Evolutionary conservation across 1,140 invertebrate species (phyloP).

Genomic region (Phymastichus coffea): DNA sequence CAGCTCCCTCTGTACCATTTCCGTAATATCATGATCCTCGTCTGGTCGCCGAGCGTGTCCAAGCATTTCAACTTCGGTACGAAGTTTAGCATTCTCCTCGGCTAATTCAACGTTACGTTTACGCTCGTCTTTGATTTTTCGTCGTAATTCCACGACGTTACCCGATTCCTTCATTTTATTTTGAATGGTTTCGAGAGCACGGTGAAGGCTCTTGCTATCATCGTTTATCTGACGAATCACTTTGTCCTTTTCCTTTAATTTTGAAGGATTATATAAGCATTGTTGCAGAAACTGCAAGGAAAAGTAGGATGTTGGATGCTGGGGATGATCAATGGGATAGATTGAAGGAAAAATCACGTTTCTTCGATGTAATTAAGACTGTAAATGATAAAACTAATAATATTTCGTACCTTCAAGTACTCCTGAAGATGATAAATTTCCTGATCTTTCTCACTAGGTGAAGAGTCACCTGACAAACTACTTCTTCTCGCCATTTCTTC

Average conservation of each 20-base stretch:
- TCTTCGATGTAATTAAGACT: too few relatives aligned
- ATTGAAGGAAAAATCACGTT: too few relatives aligned
- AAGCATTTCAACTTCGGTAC: constrained; percentile 22
- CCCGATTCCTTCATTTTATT: constrained; percentile 57
- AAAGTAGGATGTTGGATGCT: too few relatives aligned
- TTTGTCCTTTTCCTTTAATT: constrained; percentile 56
- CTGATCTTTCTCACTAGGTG: constrained; percentile 50
- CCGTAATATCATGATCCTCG: constrained; percentile 56
- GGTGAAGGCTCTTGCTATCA: constrained; percentile 56
- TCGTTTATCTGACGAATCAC: constrained; percentile 57
- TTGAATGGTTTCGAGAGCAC: constrained; percentile 55
- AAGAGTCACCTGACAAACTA: constrained; percentile 37
- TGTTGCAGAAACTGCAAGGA: too few relatives aligned
- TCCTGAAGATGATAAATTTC: constrained; percentile 62
- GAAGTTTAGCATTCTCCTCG: constrained; percentile 29
- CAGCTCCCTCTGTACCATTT: constrained; percentile 63
- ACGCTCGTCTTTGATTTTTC: constrained; percentile 49
- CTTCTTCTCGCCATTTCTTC: constrained; percentile 45
- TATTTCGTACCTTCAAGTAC: constrained; percentile 51
- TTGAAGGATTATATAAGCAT: background rate
- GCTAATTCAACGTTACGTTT: constrained; percentile 45
- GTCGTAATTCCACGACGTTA: constrained; percentile 50
- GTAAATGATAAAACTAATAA: background rate
- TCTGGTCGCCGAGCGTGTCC: constrained; percentile 1
- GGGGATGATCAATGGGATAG: too few relatives aligned